phyloP scores from a whole-genome alignment of 2,797 vertebrate genomes.

The Astyanax mexicanus region DNA sequence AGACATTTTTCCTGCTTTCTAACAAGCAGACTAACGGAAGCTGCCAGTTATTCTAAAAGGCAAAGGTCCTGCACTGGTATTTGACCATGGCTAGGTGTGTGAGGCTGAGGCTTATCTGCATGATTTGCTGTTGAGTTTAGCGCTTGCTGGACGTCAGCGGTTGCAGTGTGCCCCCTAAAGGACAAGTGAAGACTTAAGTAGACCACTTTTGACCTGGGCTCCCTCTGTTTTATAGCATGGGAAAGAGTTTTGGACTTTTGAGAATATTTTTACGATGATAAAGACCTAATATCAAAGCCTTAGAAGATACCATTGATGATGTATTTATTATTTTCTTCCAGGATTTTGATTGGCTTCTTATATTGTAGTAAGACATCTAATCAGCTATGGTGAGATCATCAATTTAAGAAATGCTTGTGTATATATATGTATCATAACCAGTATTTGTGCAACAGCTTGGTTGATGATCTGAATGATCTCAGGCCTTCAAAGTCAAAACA shows the following conservation, averaged over 20 bases:
- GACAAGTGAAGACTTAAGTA: slow-evolving; percentile 23
- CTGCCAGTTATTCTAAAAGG: slow-evolving; percentile 32
- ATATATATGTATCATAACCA: not conserved
- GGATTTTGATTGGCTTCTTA: not conserved
- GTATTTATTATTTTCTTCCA: not conserved
- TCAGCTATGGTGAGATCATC: not conserved
- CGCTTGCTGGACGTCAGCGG: slow-evolving; percentile 34
- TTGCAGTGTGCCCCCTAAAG: slow-evolving; percentile 74
- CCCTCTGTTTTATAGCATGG: slow-evolving; percentile 43
- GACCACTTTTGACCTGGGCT: slow-evolving; percentile 41
- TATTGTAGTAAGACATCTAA: not conserved
- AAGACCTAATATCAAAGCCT: not conserved
- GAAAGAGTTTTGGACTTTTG: slow-evolving; percentile 33
- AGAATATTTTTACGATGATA: too few relatives aligned
- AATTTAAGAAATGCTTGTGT: not conserved
- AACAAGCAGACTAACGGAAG: slow-evolving; percentile 21
- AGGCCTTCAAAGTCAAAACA: not conserved
- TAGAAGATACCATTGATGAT: not conserved
- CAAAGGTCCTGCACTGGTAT: slow-evolving; percentile 28
- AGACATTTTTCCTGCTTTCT: slow-evolving; percentile 16
- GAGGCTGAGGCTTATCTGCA: slow-evolving; percentile 40
- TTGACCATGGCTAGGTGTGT: slow-evolving; percentile 39
- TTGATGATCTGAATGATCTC: not conserved
- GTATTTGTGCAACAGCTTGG: slow-evolving; percentile 22
- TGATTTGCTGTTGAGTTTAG: slow-evolving; percentile 36